A percentile compares a stretch with the other conserved stretches of the same genome.
Evolutionary conservation across 2,113 vertebrate genomes (phyloP).

Genomic region (Machaerirhynchus nigripectus): DNA sequence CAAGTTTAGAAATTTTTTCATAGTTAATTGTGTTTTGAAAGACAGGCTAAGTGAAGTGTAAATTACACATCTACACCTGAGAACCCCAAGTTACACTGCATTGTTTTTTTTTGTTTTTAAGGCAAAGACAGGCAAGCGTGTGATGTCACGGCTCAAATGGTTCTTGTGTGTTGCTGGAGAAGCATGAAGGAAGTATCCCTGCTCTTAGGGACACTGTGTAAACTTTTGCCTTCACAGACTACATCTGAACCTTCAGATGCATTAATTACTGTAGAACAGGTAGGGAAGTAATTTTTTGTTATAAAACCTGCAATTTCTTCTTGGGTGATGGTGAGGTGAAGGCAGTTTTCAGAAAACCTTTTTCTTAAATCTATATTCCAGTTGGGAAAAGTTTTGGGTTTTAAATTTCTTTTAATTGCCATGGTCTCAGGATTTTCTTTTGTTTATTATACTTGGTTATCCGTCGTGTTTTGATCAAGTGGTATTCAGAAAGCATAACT

Average conservation of each 20-base stretch:
- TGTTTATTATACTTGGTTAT: not conserved
- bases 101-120: slow-evolving; percentile 46
- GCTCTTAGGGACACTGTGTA: slow-evolving; percentile 88
- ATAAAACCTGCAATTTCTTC: not conserved
- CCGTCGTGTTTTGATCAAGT: not conserved
- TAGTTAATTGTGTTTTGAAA: not conserved
- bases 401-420: not conserved
- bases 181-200: slow-evolving; percentile 97
- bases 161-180: slow-evolving; percentile 95
- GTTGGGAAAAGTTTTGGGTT: not conserved
- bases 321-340: not conserved
- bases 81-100: not conserved
- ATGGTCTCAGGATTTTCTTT: not conserved
- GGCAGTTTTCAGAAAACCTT: not conserved
- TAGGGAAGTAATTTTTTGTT: slow-evolving; percentile 39
- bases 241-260: slow-evolving; percentile 34
- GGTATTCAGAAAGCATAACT: not conserved
- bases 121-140: slow-evolving; percentile 69
- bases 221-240: slow-evolving; percentile 78
- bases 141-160: slow-evolving; percentile 94
- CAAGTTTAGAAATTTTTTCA: not conserved
- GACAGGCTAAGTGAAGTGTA: not conserved
- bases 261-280: slow-evolving; percentile 87
- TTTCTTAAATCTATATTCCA: not conserved
- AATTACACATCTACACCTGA: not conserved